A percentile compares a stretch with the other conserved stretches of the same genome.
These are phyloP conservation scores for Brachyrhaphis roseni DNA, from an alignment of 2,797 vertebrate genomes.

Conservation along the genomic window DNA sequence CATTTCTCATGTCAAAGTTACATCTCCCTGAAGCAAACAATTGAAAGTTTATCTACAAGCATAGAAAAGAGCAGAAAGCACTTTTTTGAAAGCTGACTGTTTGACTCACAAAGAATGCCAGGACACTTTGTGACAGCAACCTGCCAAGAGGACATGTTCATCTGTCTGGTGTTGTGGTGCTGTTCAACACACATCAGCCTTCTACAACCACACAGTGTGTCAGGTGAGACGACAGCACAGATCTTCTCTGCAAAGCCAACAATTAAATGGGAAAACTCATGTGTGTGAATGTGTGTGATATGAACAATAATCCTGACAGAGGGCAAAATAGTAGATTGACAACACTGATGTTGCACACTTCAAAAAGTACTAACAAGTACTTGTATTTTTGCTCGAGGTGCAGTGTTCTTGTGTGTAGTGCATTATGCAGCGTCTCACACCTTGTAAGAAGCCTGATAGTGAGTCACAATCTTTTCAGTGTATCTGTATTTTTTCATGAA, in stretches of 20 bases:
- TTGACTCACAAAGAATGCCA: conserved; percentile 64
- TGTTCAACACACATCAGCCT: conserved; percentile 49
- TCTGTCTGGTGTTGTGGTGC: conserved; percentile 13
- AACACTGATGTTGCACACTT: conserved; percentile 37
- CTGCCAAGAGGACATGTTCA: conserved; percentile 30
- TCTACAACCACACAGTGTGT: conserved; percentile 44
- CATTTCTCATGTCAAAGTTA: conserved; percentile 22
- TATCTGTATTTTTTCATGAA: conserved; percentile 39
- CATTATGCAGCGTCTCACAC: conserved; percentile 48
- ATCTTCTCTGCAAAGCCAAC: conserved; percentile 38
- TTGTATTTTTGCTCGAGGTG: conserved; percentile 29
- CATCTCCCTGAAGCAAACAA: conserved; percentile 50
- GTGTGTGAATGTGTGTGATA: conserved; percentile 33
- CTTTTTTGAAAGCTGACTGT: conserved; percentile 38
- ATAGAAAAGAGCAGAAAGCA: conserved; percentile 9
- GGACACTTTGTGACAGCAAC: conserved; percentile 51
- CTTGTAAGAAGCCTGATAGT: conserved; percentile 42
- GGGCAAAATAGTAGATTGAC: conserved; percentile 36
- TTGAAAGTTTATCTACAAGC: conserved; percentile 24
- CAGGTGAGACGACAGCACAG: conserved; percentile 48
- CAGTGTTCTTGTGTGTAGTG: conserved; percentile 33
- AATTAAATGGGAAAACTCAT: conserved; percentile 7
- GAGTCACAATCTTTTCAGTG: conserved; percentile 16
- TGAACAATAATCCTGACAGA: conserved; percentile 39
- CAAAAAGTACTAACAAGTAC: conserved; percentile 28